Evolutionary conservation across 2,888 invertebrate genomes (phyloP), one percentile per base, ranked within the genome.

Genomic region (Notocelia uddmanniana): DNA sequence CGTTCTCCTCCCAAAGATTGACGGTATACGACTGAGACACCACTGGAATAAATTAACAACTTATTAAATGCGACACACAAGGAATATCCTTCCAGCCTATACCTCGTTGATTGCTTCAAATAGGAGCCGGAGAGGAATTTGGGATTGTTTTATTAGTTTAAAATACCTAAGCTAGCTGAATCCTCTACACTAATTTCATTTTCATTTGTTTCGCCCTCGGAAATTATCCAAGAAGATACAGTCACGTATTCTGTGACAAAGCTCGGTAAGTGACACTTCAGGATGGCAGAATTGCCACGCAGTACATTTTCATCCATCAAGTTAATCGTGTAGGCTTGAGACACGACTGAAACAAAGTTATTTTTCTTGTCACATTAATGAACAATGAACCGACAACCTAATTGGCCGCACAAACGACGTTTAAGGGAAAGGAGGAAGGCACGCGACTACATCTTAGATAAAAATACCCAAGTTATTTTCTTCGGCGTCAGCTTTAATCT

Each of bases 261-360:
- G 94, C 97, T 97, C 82, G 98, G 98, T 90, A 98, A 97, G 93
- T 97, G 97, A 94, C 98, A 98, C 95, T 98, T 98, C 84, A 98
- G 95, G 87, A 98, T 96, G 78, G 97, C 98, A 78, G 97, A 96
- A 93, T 98, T 98, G 85, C 98, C 98, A 85, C 97, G 96, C 82
- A 98, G 95, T 78, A 98, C 97, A 91, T 98, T 97, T 90, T 98
- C 98, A 89, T 98, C 98, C 97, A 98, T 97, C 84, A 98, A 96
- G 94, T 98, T 98, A 80, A 97, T 96, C 82, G 96, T 96, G 92
- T 97, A 98, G 74, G 95, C 95, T 95, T 98, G 98, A 83, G 97
- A 96, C 81, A 98, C 97, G 92, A 98, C 98, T 98, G 96, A 95
- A 96, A 90, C 66, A 76, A 69, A 62, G 55, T 54, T 52, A 45